Base-by-base conservation (phyloP, 1,140 invertebrate genomes). In the Ridgeia piscesae region DNA sequence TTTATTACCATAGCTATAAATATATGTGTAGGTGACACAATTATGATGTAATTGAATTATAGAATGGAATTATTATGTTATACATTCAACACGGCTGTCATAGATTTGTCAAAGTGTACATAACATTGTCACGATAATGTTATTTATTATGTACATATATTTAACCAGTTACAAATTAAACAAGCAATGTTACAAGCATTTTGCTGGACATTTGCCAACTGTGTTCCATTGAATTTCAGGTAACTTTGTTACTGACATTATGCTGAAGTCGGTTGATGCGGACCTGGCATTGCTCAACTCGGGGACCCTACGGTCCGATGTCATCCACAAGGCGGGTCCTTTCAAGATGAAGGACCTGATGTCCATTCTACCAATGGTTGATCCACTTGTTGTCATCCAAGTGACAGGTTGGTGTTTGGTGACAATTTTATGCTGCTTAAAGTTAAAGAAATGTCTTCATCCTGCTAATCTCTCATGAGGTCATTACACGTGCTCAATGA, bases 201-300 rank as follows among this genome's bases (percentile, higher is more conserved):
- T 27, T 90, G 35, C 35, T n/a, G 6, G 17, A 17, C 77, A 92
- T 31, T 91, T 77, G 58, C 27, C 27, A 77, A 8, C 58, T 21
- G 27, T 90, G 17, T 89, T 92, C 92, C 92, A 33, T 92, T 33
- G 93, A 50, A 88, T 94, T 94, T 2, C 92, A 96, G 98, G 98
- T 91, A 98, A 98, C 96, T 98, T 98, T 97, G 97, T 98, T 88
- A 98, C 98, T 95, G 98, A 99, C 95, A 97, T 99, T 50, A 97
- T 98, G 92, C 94, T 98, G 92, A 97, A 98, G 0, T 97, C 98
- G 17, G 98, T 98, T 4, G 97, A 97, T 31, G 97, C 98, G 35
- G 98, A 99, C 95, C 96, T 98, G 27, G 98, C 98, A 21, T 95
- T 99, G 1, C 96, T 99, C 27, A 99, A 99, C 96, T 98, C 98